Percentiles rank a stretch among this genome's conserved stretches.
These are phyloP conservation scores for Dryocosmus kuriphilus DNA, from an alignment of 2,888 invertebrate genomes.

Conservation along the genomic window DNA sequence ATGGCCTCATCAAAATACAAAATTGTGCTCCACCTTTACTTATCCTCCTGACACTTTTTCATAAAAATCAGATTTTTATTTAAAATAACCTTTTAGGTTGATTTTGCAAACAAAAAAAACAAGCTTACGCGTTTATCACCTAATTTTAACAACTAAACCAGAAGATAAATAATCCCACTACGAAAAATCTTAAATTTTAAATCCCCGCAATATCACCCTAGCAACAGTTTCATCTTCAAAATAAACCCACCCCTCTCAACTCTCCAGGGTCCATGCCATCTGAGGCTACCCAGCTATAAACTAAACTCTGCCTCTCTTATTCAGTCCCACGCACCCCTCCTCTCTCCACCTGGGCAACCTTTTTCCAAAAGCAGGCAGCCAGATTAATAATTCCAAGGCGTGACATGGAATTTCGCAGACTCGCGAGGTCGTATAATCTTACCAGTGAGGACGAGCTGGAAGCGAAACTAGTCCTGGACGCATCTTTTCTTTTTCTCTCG, in stretches of 20 bases:
- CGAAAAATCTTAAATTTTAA: neutral
- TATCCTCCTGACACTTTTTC: too few species aligned
- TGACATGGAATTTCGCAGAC: slow-evolving; percentile 42
- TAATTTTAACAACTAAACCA: neutral
- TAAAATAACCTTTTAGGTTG: too few species aligned
- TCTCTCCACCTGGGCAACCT: neutral
- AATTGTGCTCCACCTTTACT: too few species aligned
- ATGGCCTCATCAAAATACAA: too few species aligned
- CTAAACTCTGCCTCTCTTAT: neutral
- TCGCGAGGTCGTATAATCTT: slow-evolving; percentile 40
- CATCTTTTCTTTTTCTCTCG: slow-evolving; percentile 8
- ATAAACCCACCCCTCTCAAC: neutral
- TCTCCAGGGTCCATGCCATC: slow-evolving; percentile 1
- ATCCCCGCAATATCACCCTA: neutral
- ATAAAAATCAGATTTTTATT: too few species aligned
- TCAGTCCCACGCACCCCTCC: neutral
- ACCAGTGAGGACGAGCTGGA: slow-evolving; percentile 16
- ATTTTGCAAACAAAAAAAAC: too few species aligned
- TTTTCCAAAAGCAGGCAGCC: slow-evolving; percentile 26
- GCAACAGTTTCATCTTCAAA: neutral
- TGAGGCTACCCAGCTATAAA: slow-evolving; percentile 12
- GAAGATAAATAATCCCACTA: neutral
- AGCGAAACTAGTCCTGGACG: slow-evolving; percentile 31
- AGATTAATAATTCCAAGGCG: slow-evolving; percentile 41
- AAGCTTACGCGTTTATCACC: too few species aligned